These are phyloP conservation scores for Petromus typicus DNA, from an alignment of 2,113 vertebrate species.

Conservation along the genomic window DNA sequence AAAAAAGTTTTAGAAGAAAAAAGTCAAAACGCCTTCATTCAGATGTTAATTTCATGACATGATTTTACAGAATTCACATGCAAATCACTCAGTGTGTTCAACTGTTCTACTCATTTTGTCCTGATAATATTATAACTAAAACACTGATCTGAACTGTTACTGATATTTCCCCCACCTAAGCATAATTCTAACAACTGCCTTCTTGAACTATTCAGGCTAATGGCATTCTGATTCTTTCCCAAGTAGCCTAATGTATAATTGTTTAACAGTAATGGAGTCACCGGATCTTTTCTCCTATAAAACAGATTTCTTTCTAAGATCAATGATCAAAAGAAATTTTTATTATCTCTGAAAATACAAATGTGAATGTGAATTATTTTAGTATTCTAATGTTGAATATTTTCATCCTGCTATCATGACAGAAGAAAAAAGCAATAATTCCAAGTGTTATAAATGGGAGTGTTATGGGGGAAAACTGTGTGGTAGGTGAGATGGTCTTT, in stretches of 20 bases:
- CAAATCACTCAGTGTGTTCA: too few relatives aligned
- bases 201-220: neutral
- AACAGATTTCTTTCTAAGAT: neutral
- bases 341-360: neutral
- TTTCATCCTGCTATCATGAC: neutral
- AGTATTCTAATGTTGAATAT: neutral
- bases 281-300: neutral
- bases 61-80: too few relatives aligned
- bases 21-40: too few relatives aligned
- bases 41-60: too few relatives aligned
- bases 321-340: neutral
- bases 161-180: neutral
- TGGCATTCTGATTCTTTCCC: neutral
- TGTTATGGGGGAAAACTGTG: neutral
- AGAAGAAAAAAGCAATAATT: neutral
- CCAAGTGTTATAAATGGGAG: neutral
- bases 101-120: too few relatives aligned
- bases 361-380: slow-evolving; percentile 12
- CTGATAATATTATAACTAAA: neutral
- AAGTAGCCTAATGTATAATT: neutral
- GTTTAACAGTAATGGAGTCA: neutral
- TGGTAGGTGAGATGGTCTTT: neutral
- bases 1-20: too few relatives aligned
- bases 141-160: neutral
- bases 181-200: neutral